Base-by-base conservation (phyloP, 2,888 invertebrate species). In the Conistra vaccinii region DNA sequence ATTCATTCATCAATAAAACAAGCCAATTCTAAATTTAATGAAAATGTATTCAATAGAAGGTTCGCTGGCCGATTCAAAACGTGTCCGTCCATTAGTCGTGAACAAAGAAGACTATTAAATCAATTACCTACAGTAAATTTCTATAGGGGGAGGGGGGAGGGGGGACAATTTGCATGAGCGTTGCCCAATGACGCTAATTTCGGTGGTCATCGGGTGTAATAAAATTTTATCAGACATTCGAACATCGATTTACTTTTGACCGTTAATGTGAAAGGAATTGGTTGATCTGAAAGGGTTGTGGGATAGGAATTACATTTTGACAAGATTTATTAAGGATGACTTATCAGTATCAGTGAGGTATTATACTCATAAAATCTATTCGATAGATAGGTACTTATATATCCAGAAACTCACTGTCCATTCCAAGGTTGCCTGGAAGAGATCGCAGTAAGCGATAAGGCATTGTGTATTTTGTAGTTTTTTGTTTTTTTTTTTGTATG, bases 61-160 rank as follows among this genome's bases (percentile, higher is more conserved):
- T 48, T 81, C 76, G 73, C 63, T 68, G 69, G 39, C 53, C 68
- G 55, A 77, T 78, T 87, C 79, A 80, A 81, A 86, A 75, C 69
- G 69, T 83, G 81, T 80, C 86, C 85, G 88, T 78, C 86, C 81
- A 85, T 86, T 85, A 87, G 76, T 73, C 76, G 69, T 71, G 76
- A 90, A 94, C 93, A 95, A 94, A 94, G 94, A 93, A 92, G 88
- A 84, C 90, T 89, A 94, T 95, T 93, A 94, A 94, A 95, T 94
- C 95, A 94, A 95, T 95, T 94, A 93, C 91, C 90, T 91, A 86
- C 90, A 89, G 92, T 93, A 91, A 92, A 92, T 93, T 90, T 90
- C 89, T 85, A 90, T 88, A 87, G 89, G 57, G 55, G 88, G 6
- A 20, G 86, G 80, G 62, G 62, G 48, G 26, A 32, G 12, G 53